Percentiles rank a stretch among this genome's conserved stretches.
phyloP scores from a whole-genome alignment of 2,797 vertebrate genomes.

The Lepilemur septentrionalis region DNA sequence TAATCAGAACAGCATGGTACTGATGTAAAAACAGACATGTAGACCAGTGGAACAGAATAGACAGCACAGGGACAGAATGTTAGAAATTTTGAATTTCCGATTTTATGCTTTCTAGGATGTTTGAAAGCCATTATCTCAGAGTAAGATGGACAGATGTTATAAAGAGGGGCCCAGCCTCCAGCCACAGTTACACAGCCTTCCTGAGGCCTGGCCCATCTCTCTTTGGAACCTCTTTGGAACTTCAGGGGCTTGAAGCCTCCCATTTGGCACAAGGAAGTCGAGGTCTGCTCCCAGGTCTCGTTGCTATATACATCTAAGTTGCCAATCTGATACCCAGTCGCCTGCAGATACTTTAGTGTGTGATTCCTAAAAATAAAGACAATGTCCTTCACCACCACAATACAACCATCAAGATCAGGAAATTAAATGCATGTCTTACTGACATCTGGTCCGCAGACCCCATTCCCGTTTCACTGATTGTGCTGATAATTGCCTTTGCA shows the following conservation, averaged over 20 bases:
- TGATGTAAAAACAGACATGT: background rate
- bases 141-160: background rate
- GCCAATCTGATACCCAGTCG: background rate
- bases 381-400: background rate
- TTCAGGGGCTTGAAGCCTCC: background rate
- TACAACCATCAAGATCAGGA: background rate
- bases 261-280: accelerated
- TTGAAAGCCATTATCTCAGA: background rate
- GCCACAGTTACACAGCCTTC: accelerated
- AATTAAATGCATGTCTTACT: background rate
- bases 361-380: background rate
- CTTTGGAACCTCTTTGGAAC: background rate
- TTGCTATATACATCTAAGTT: background rate
- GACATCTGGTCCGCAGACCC: background rate
- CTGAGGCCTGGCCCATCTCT: accelerated
- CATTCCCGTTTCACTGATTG: background rate
- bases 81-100: background rate
- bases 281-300: background rate
- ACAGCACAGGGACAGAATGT: background rate
- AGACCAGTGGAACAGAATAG: background rate
- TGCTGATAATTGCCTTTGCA: background rate
- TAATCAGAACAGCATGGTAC: background rate
- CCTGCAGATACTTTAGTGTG: background rate
- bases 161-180: background rate
- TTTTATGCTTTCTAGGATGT: background rate